Percentiles rank a stretch among this genome's conserved stretches.
Evolutionary conservation across 35 echinoderm and acorn worm genomes (phyloP).

Genomic region (Patiria miniata): DNA sequence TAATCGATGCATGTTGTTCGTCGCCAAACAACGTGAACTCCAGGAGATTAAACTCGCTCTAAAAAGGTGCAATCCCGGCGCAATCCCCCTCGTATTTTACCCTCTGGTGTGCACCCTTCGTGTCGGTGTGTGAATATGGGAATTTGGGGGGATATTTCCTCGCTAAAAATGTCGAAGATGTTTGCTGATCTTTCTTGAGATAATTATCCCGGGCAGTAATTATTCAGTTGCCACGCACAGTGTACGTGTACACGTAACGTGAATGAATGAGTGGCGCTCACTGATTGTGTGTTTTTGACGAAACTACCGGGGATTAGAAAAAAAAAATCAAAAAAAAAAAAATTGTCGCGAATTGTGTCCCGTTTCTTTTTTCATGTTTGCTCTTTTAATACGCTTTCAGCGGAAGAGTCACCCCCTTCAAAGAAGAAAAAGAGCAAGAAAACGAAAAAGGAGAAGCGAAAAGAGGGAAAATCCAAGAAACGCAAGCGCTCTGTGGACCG

Average conservation of each 20-base stretch:
- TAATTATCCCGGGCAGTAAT: slow-evolving; percentile 15
- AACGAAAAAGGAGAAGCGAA: slow-evolving; percentile 93
- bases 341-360: background rate
- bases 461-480: slow-evolving; percentile 83
- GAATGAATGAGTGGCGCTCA: slow-evolving; percentile 5
- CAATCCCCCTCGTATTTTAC: background rate
- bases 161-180: background rate
- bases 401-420: slow-evolving; percentile 65
- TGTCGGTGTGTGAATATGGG: background rate
- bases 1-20: slow-evolving; percentile 55
- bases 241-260: background rate
- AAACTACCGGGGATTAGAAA: background rate
- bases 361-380: background rate
- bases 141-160: background rate
- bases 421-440: slow-evolving; percentile 99
- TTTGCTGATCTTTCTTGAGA: slow-evolving; percentile 9
- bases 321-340: too few species aligned
- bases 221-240: background rate
- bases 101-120: background rate
- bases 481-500: slow-evolving; percentile 57
- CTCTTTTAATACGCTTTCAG: slow-evolving; percentile 46
- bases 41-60: background rate
- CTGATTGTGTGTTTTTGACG: slow-evolving; percentile 7
- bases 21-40: slow-evolving; percentile 22
- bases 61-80: background rate